phyloP scores from a whole-genome alignment of 2,888 invertebrate genomes.

The Pterobdella sp. region DNA sequence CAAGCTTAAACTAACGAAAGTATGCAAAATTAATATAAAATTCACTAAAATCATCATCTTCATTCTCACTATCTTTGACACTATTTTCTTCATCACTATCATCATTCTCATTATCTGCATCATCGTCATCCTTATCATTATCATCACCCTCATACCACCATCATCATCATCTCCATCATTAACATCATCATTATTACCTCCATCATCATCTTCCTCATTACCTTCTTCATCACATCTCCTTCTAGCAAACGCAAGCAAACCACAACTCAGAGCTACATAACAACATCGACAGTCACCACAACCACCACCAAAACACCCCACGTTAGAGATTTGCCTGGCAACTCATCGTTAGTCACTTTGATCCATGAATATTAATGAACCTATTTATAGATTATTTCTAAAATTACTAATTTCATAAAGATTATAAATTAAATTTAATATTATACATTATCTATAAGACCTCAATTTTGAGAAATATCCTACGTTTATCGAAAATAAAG shows the following conservation, averaged over 20 bases:
- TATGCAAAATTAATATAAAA: too few species aligned
- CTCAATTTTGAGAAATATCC: too few species aligned
- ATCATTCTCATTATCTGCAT: slow-evolving; percentile 19
- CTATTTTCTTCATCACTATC: neutral
- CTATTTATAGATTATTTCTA: neutral
- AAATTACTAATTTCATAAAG: neutral
- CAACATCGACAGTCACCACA: neutral
- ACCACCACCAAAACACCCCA: slow-evolving; percentile 14
- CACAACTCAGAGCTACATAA: too few species aligned
- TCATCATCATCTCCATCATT: too few species aligned
- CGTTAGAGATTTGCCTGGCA: slow-evolving; percentile 5
- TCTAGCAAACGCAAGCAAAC: slow-evolving; percentile 12
- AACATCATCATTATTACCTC: neutral
- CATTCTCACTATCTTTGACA: too few species aligned
- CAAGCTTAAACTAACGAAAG: too few species aligned
- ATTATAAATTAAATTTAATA: neutral
- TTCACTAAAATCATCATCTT: too few species aligned
- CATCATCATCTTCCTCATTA: neutral
- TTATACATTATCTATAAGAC: too few species aligned
- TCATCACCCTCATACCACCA: slow-evolving; percentile 18
- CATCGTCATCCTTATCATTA: slow-evolving; percentile 15
- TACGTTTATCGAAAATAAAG: too few species aligned
- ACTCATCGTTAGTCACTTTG: slow-evolving; percentile 7
- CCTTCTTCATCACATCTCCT: neutral
- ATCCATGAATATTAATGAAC: neutral